phyloP scores from a whole-genome alignment of 1,140 invertebrate species.

The Drosophila busckii region DNA sequence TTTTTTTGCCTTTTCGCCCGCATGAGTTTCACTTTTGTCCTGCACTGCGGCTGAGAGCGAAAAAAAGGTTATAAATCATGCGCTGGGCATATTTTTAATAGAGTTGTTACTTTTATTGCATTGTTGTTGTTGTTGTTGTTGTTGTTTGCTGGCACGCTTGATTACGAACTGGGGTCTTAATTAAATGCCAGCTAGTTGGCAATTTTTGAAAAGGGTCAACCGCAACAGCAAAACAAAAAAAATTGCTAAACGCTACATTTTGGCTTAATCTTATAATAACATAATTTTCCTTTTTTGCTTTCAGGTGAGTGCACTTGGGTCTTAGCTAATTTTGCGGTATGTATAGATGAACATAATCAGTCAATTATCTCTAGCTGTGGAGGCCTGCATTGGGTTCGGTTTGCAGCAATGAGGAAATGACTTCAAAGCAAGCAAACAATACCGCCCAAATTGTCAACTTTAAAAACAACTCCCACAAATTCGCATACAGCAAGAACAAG shows the following conservation, averaged over 20 bases:
- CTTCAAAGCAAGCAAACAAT: slow-evolving; percentile 13
- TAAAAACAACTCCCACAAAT: slow-evolving; percentile 5
- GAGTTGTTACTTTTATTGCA: slow-evolving; percentile 53
- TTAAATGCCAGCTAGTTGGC: slow-evolving; percentile 47
- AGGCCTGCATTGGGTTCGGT: neutral
- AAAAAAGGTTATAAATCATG: slow-evolving; percentile 68
- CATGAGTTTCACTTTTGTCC: slow-evolving; percentile 49
- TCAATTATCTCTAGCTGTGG: neutral
- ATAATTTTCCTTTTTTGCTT: slow-evolving; percentile 29
- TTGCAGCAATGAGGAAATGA: neutral
- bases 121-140: neutral
- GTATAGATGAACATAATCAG: slow-evolving; percentile 2
- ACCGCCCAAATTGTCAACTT: slow-evolving; percentile 18
- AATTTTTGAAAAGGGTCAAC: slow-evolving; percentile 55
- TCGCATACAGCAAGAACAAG: slow-evolving; percentile 23
- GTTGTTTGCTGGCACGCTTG: slow-evolving; percentile 5
- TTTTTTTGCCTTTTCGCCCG: slow-evolving; percentile 6
- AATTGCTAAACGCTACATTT: slow-evolving; percentile 20
- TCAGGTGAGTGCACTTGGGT: slow-evolving; percentile 50
- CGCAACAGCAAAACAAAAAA: slow-evolving; percentile 1
- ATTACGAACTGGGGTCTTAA: slow-evolving; percentile 26
- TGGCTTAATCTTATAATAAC: slow-evolving; percentile 51
- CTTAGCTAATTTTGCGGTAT: slow-evolving; percentile 3
- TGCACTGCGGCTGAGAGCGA: slow-evolving; percentile 5
- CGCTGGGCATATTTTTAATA: slow-evolving; percentile 67